Evolutionary conservation across 1,140 invertebrate genomes (phyloP), one percentile per base, ranked within the genome.

Genomic region (Plectus sambesii): DNA sequence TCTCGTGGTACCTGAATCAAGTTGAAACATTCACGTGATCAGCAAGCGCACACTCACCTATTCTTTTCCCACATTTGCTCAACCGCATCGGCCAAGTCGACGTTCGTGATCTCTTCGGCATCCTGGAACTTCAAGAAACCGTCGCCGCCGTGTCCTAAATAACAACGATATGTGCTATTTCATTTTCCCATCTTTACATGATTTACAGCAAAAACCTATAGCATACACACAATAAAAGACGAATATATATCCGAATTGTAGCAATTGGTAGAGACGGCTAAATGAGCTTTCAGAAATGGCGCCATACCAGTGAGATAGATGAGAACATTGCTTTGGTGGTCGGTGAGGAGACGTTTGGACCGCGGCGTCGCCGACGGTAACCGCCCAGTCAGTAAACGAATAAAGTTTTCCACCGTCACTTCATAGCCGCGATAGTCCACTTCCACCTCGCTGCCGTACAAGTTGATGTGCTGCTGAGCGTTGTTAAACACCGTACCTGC

Each of bases 21-120:
- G 58, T n/a, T 41, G 53, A 53, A 17, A 55, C 26, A 53, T 38
- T 2, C 25, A 20, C 9, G 46, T 15, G 17, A 53, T 35, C 3
- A 15, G 9, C 9, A 27, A 56, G 47, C 36, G 6, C 9, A 43
- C 15, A 20, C 22, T 47, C 63, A 86, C 81, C 89, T 81, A 71
- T 83, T 79, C 69, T 96, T 96, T 63, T 97, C 87, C 85, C 88
- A 94, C 94, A 99, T 99, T 74, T 98, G 92, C 70, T 99, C 88
- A 51, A 99, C 79, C 24, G 93, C 92, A 79, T 99, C 90, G 15
- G 89, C 92, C 55, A 99, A 74, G 69, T 99, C 94, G 63, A 93
- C 84, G 73, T 85, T 93, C n/a, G 92, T 97, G 8, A 99, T 87
- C 75, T 99, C 94, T 71, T 97, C 90, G 1, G 89, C 86, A 73